Base-by-base conservation (phyloP, 2,797 vertebrate genomes). In the Lutjanus argentimaculatus region DNA sequence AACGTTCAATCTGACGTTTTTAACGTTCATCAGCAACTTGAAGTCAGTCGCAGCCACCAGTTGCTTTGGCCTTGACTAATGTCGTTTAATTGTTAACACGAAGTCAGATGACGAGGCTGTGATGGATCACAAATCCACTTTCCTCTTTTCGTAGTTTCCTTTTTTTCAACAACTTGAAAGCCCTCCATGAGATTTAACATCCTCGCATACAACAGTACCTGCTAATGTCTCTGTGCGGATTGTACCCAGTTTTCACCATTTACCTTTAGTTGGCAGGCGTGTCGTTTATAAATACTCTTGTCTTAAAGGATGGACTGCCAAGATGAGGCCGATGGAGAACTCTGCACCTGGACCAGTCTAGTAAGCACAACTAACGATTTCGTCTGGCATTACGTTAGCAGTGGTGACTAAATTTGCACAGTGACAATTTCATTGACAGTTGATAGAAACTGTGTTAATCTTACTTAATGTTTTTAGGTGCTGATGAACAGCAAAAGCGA, bases 391-490 rank as follows among this genome's bases (percentile, higher is more conserved):
- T 30, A 30, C 25, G 25, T 30, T 30, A 52, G 14, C 58, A 61
- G 16, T 6, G 30, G 6, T 15, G 11, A 63, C 36, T 42, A 61
- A 6, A 10, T 61, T 2, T 45, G 1, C 51, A 22, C 19, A 2
- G 14, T 66, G 40, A 46, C 4, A 51, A 1, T 13, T 49, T 30
- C 2, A 52, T 8, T 21, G 2, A 10, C 9, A 46, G 40, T 21
- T 11, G 1, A 43, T 14, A 67, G 1, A 51, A 36, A 62, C 25
- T 75, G 6, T 55, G 21, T n/a, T 77, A 62, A 78, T 11, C 19
- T 65, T 14, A 67, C 2, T 45, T 81, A 0, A 30, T 86, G 67
- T 85, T 80, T 85, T 66, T 76, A 98, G 98, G 88, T 91, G 64
- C 68, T 85, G 84, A 2, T 89, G 14, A 84, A 82, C 56, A 85